A percentile compares a stretch with the other conserved stretches of the same genome.
These are phyloP conservation scores for Rhabdornis inornatus DNA, from an alignment of 2,113 vertebrate species.

Conservation along the genomic window DNA sequence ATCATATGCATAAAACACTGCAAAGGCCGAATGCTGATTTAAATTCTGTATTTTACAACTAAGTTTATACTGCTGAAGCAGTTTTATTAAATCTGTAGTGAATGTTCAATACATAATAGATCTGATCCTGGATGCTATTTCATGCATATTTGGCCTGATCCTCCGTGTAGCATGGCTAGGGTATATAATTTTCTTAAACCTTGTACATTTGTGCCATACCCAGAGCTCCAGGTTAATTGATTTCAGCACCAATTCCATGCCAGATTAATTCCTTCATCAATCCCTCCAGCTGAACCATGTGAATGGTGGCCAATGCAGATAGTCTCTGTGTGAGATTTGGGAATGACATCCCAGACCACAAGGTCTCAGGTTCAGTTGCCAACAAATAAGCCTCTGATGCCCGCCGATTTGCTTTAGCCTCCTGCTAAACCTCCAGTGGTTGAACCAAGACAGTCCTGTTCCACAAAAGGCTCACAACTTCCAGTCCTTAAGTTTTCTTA, in stretches of 20 bases:
- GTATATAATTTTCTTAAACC: constrained; percentile 1
- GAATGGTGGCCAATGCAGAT: neutral
- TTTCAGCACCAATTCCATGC: neutral
- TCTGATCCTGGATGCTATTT: constrained; percentile 25
- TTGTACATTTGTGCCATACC: neutral
- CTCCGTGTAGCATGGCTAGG: neutral
- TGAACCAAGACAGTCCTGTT: neutral
- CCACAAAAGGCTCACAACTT: neutral
- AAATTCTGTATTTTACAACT: constrained; percentile 65
- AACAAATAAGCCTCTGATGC: neutral
- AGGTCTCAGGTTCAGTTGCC: neutral
- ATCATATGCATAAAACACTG: constrained; percentile 42
- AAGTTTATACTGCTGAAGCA: constrained; percentile 54
- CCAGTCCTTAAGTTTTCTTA: neutral
- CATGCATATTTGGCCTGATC: neutral
- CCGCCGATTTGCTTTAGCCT: neutral
- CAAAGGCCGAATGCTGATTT: constrained; percentile 57
- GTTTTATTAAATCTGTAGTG: constrained; percentile 53
- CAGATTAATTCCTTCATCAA: neutral
- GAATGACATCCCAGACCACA: neutral
- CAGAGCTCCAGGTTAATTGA: neutral
- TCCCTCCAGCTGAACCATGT: neutral
- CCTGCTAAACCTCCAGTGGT: neutral
- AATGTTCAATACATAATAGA: constrained; percentile 4
- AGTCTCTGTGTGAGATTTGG: neutral